phyloP scores from a whole-genome alignment of 2,797 vertebrate species.

The Morelia viridis region DNA sequence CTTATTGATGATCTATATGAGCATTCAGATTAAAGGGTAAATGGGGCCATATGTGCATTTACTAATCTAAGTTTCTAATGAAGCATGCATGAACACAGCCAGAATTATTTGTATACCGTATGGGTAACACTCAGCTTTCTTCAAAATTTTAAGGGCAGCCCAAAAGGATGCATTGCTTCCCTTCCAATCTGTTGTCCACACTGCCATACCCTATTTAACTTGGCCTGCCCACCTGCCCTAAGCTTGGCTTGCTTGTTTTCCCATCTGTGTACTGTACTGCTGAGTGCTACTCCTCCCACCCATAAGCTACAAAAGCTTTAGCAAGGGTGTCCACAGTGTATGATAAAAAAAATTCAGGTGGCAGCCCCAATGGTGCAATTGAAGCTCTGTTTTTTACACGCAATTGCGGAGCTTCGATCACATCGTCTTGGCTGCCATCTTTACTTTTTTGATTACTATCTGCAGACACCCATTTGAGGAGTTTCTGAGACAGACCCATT shows the following conservation, averaged over 20 bases:
- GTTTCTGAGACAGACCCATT: not conserved
- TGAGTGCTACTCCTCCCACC: no score
- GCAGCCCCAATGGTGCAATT: not conserved
- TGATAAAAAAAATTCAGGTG: not conserved
- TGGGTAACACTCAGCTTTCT: not conserved
- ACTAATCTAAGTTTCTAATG: not conserved
- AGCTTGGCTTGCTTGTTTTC: no score
- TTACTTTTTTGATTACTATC: not conserved
- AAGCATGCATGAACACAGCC: not conserved
- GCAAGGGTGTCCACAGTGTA: not conserved
- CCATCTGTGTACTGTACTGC: no score
- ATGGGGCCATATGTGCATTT: not conserved
- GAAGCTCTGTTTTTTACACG: not conserved
- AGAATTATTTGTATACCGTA: not conserved
- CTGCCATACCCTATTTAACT: no score
- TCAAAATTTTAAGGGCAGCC: not conserved
- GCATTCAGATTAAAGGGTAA: not conserved
- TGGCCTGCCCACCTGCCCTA: no score
- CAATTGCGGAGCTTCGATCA: not conserved
- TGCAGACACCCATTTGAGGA: not conserved
- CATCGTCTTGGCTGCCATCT: not conserved
- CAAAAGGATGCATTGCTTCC: not conserved
- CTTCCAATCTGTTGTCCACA: not conserved
- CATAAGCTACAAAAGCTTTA: no score
- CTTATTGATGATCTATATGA: not conserved